Conservation (phyloP, 2,113 vertebrate genomes). For the Columba livia region DNA sequence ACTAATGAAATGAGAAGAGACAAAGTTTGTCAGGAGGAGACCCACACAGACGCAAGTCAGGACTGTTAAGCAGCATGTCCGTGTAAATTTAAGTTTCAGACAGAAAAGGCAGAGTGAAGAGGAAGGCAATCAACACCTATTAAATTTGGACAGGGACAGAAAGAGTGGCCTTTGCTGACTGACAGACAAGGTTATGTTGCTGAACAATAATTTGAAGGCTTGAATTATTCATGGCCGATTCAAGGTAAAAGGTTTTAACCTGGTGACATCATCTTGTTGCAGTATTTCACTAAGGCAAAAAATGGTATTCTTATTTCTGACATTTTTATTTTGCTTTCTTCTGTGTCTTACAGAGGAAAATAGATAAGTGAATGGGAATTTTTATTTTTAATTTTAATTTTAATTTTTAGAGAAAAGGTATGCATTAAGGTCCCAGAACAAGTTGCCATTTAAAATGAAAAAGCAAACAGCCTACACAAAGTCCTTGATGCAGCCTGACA, state of each 20-base stretch:
- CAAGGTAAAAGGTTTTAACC: constrained; percentile 43
- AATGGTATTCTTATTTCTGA: not conserved
- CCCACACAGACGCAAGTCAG: rapidly evolving
- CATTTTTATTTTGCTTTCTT: not conserved
- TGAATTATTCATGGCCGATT: constrained; percentile 60
- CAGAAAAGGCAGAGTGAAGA: not conserved
- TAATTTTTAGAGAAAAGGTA: not conserved
- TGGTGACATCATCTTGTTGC: not conserved
- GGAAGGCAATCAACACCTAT: constrained; percentile 25
- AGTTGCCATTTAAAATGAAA: not conserved
- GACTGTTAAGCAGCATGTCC: not conserved
- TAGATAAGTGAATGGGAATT: not conserved
- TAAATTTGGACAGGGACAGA: constrained; percentile 16
- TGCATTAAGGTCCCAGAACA: not conserved
- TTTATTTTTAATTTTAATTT: too few relatives aligned
- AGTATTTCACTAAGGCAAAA: not conserved
- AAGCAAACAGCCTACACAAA: not conserved
- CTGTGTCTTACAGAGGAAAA: not conserved
- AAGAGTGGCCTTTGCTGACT: constrained; percentile 31
- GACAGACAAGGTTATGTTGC: constrained; percentile 47
- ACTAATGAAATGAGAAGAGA: not conserved
- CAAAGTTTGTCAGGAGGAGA: not conserved
- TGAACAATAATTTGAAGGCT: constrained; percentile 53
- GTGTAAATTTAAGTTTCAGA: not conserved
- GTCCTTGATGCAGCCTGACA: not conserved